These are phyloP conservation scores for Caenorhabditis auriculariae DNA, from an alignment of 2,888 invertebrate species.

Conservation along the genomic window DNA sequence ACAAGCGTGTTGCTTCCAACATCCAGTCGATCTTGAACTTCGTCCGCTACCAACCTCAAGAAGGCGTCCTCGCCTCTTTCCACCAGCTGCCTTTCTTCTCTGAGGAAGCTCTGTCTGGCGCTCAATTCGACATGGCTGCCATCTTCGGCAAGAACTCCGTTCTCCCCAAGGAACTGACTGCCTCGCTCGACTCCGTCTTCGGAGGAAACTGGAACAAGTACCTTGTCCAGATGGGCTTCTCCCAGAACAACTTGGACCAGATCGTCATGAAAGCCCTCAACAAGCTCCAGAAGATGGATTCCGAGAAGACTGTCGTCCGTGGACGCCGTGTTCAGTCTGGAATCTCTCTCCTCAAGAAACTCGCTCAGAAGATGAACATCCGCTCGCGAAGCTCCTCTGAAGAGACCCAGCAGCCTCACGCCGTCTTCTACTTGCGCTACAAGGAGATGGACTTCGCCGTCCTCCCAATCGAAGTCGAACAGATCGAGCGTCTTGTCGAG, in stretches of 20 bases:
- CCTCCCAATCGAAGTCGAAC: conserved; percentile 47
- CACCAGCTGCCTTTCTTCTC: conserved; percentile 41
- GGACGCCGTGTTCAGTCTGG: conserved; percentile 27
- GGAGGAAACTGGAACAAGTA: conserved; percentile 50
- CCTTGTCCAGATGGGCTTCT: conserved; percentile 38
- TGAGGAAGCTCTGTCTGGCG: conserved; percentile 33
- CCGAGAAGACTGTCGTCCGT: conserved; percentile 28
- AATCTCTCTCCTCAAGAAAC: conserved; percentile 29
- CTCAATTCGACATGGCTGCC: conserved; percentile 40
- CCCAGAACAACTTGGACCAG: conserved; percentile 46
- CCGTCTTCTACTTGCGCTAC: conserved; percentile 41
- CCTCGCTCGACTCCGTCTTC: conserved; percentile 46
- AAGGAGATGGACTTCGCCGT: conserved; percentile 54
- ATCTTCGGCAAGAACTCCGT: conserved; percentile 45
- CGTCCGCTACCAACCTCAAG: conserved; percentile 33
- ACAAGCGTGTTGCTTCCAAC: conserved; percentile 35
- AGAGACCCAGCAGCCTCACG: conserved; percentile 23
- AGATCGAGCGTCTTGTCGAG: conserved; percentile 28
- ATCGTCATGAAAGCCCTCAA: conserved; percentile 25
- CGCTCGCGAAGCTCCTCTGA: conserved; percentile 21
- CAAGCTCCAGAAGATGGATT: conserved; percentile 19
- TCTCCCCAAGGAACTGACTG: conserved; percentile 41
- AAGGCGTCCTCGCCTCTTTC: conserved; percentile 23
- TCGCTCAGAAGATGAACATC: conserved; percentile 47
- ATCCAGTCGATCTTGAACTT: conserved; percentile 23